A percentile compares a stretch with the other conserved stretches of the same genome.
These are phyloP conservation scores for Schizotus pectinicornis DNA, from an alignment of 2,888 invertebrate species.

Conservation along the genomic window DNA sequence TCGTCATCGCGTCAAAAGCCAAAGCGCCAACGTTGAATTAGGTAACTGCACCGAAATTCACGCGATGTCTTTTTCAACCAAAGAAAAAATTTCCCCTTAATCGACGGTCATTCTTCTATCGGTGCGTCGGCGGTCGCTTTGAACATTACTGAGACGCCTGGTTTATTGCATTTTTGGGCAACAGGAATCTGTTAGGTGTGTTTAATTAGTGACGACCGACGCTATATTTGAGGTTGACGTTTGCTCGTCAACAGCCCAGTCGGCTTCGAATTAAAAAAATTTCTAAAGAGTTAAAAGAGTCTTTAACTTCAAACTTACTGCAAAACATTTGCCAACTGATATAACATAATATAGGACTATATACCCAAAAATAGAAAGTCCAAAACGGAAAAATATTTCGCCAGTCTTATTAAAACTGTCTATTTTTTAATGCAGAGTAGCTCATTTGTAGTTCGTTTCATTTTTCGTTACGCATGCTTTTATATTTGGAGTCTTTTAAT, in stretches of 20 bases:
- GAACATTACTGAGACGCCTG: conserved; percentile 26
- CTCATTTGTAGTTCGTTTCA: too few species aligned
- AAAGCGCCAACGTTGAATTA: conserved; percentile 8
- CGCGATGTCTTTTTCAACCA: conserved; percentile 33
- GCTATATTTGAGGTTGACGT: conserved; percentile 30
- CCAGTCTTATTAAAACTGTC: too few species aligned
- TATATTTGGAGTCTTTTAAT: too few species aligned
- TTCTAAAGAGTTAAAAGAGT: too few species aligned
- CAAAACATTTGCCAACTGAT: too few species aligned
- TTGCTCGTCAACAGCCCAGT: neutral
- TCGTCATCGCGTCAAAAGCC: conserved; percentile 14
- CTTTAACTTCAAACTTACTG: too few species aligned
- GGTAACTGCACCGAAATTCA: conserved; percentile 20
- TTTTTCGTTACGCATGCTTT: too few species aligned
- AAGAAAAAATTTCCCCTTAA: conserved; percentile 32
- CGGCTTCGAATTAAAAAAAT: neutral
- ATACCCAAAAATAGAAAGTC: too few species aligned
- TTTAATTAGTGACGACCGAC: conserved; percentile 31
- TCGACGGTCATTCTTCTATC: conserved; percentile 32
- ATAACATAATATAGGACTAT: too few species aligned
- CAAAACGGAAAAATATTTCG: too few species aligned
- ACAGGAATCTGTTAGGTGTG: conserved; percentile 33
- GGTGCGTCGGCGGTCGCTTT: conserved; percentile 32
- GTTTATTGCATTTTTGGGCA: conserved; percentile 38
- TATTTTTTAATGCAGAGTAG: too few species aligned